Evolutionary conservation across 2,797 vertebrate species (phyloP).

Genomic region (Girardinus metallicus): DNA sequence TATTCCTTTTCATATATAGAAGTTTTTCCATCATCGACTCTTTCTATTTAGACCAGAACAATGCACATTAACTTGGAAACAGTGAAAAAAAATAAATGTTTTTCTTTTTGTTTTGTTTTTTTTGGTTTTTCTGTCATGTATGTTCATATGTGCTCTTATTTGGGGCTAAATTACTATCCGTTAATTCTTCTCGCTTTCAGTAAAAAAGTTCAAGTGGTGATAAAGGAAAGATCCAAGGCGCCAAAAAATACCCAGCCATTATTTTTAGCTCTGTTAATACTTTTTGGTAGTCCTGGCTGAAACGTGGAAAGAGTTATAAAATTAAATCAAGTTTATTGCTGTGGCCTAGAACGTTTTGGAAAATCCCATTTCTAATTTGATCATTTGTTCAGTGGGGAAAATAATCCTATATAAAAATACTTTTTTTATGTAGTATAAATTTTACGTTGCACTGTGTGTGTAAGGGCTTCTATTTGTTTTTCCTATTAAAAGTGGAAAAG

Average conservation of each 20-base stretch:
- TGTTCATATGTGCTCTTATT: neutral
- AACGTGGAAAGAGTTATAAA: too few species aligned
- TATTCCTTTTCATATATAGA: conserved; percentile 32
- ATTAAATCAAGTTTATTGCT: neutral
- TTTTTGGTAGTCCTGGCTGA: neutral
- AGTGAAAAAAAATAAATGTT: conserved; percentile 22
- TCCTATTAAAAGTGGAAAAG: neutral
- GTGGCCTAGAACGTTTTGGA: neutral
- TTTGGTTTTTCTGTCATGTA: neutral
- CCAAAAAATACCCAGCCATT: neutral
- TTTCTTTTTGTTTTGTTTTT: neutral
- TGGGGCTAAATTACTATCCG: neutral
- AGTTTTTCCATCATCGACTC: conserved; percentile 23
- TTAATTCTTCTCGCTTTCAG: neutral
- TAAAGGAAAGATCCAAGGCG: neutral
- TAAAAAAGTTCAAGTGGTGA: neutral
- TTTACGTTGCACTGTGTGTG: neutral
- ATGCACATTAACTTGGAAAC: conserved; percentile 22
- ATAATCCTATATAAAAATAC: neutral
- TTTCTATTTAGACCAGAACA: conserved; percentile 31
- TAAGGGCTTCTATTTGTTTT: too few species aligned
- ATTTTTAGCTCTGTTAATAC: neutral
- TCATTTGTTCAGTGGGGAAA: neutral
- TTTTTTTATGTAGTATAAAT: neutral
- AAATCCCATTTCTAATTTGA: neutral